Evolutionary conservation across 2,113 vertebrate species (phyloP).

Genomic region (Poeciliopsis prolifica): DNA sequence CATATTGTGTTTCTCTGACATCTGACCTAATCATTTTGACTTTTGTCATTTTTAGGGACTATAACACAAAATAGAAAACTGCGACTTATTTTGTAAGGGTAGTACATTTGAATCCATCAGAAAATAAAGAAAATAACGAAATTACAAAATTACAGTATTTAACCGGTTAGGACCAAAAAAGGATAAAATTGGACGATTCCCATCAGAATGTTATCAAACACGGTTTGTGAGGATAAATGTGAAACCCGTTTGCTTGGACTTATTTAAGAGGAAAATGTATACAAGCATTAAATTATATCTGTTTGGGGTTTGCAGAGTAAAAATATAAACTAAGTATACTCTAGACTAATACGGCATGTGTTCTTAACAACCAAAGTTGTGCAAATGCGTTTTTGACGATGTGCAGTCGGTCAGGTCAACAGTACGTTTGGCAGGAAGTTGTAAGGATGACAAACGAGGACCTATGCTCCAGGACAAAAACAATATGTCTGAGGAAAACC

Average conservation of each 20-base stretch:
- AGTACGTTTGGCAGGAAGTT: conserved; percentile 56
- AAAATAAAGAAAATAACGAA: neutral
- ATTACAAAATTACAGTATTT: neutral
- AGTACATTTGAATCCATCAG: neutral
- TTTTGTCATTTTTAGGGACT: too few species aligned
- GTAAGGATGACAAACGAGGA: conserved; percentile 71
- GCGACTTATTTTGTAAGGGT: too few species aligned
- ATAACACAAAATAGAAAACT: too few species aligned
- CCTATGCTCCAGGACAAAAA: conserved; percentile 51
- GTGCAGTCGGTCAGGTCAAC: conserved; percentile 43
- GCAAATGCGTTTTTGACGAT: conserved; percentile 43
- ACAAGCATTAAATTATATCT: neutral
- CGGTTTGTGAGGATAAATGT: neutral
- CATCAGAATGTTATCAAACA: neutral
- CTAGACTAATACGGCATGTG: conserved; percentile 2
- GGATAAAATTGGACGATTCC: neutral
- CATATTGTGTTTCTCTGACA: too few species aligned
- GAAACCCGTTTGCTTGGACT: neutral
- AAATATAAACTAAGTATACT: neutral
- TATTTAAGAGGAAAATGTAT: neutral
- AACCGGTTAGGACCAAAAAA: neutral
- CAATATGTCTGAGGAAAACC: conserved; percentile 45
- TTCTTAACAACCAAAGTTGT: conserved; percentile 42
- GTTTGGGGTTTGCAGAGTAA: neutral
- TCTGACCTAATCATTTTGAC: too few species aligned